A percentile compares a stretch with the other conserved stretches of the same genome.
Evolutionary conservation across 2,797 vertebrate species (phyloP).

Genomic region (Chiloscyllium punctatum): DNA sequence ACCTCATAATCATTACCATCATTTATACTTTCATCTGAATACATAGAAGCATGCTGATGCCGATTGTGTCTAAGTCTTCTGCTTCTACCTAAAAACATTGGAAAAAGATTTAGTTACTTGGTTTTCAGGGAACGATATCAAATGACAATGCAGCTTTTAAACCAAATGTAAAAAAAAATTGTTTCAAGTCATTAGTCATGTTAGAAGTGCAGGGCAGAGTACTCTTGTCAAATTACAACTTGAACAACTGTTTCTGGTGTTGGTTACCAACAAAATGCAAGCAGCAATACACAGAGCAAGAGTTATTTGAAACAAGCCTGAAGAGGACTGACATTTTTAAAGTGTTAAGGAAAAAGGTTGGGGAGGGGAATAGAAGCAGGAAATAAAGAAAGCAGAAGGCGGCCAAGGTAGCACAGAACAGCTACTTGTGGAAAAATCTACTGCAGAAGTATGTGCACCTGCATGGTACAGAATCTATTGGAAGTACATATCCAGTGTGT

Average conservation of each 20-base stretch:
- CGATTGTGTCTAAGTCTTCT: background rate
- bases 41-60: background rate
- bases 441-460: no score
- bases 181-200: background rate
- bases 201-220: background rate
- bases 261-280: background rate
- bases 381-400: no score
- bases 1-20: constrained; percentile 37
- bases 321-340: no score
- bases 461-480: no score
- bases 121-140: background rate
- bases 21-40: background rate
- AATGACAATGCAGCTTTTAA: background rate
- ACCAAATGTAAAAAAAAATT: background rate
- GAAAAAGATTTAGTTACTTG: background rate
- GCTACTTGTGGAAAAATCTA: no score
- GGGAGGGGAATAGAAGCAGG: no score
- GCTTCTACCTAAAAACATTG: background rate
- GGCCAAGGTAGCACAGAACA: no score
- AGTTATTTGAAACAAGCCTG: no score
- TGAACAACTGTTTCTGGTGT: background rate
- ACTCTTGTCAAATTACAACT: background rate
- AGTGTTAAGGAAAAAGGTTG: no score
- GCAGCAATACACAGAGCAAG: background rate
- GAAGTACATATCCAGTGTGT: no score